Percentiles rank a stretch among this genome's conserved stretches.
These are phyloP conservation scores for Glandiceps talaboti DNA, from an alignment of 53 echinoderm and acorn worm genomes.

Conservation along the genomic window DNA sequence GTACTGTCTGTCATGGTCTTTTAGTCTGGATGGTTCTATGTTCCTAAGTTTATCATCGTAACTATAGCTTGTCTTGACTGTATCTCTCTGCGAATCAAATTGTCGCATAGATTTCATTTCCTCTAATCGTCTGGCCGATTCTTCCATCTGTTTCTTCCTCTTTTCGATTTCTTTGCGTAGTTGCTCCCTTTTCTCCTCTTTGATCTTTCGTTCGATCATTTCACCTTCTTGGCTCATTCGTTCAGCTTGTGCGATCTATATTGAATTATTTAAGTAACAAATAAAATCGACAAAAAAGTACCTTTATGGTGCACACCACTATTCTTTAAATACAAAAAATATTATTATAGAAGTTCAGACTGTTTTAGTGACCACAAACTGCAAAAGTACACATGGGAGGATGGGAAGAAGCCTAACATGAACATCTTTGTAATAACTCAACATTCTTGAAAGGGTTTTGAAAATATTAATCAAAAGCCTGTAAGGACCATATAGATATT, in stretches of 20 bases:
- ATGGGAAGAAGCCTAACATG: too few species aligned
- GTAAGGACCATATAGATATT: too few species aligned
- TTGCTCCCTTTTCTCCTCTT: conserved; percentile 56
- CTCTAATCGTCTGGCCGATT: conserved; percentile 63
- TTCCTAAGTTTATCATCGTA: conserved; percentile 1
- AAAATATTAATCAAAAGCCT: too few species aligned
- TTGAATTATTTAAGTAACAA: too few species aligned
- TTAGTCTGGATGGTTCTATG: not conserved
- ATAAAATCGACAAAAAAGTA: too few species aligned
- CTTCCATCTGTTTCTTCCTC: conserved; percentile 68
- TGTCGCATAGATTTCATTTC: conserved; percentile 52
- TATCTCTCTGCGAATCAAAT: conserved; percentile 12
- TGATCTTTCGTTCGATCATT: conserved; percentile 69
- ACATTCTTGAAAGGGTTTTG: too few species aligned
- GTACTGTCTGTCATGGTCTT: not conserved
- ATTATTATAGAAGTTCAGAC: too few species aligned
- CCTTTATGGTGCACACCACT: too few species aligned
- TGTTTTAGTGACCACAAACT: too few species aligned
- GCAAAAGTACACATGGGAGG: too few species aligned
- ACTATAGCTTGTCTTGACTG: conserved; percentile 13
- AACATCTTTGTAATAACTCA: too few species aligned
- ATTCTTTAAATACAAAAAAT: too few species aligned
- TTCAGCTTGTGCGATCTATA: conserved; percentile 57
- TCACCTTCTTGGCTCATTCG: conserved; percentile 85
- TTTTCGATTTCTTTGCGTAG: conserved; percentile 58